Conservation (phyloP, 2,888 invertebrate species). For the Mimumesa dahlbomi region DNA sequence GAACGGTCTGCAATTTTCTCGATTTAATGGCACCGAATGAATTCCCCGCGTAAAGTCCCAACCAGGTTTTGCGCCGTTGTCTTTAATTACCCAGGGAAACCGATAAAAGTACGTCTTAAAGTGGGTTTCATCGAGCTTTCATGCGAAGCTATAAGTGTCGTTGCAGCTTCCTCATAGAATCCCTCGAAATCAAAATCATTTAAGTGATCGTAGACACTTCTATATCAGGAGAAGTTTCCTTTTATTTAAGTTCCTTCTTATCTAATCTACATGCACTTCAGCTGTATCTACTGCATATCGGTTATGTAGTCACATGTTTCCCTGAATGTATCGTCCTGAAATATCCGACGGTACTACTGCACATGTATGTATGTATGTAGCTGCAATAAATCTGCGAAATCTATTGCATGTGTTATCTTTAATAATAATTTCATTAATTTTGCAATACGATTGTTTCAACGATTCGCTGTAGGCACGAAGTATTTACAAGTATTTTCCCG, state of each 20-base stretch:
- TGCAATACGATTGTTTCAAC: not conserved
- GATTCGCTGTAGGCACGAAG: not conserved
- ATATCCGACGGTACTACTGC: no score
- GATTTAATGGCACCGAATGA: conserved; percentile 32
- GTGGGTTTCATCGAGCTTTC: not conserved
- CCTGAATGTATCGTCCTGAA: no score
- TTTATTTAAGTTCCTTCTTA: no score
- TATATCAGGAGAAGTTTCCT: no score
- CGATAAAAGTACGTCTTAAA: conserved; percentile 25
- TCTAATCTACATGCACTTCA: no score
- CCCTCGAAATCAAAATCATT: conserved; percentile 23
- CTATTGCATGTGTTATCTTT: not conserved
- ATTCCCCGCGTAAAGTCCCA: conserved; percentile 13
- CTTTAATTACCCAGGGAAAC: conserved; percentile 36
- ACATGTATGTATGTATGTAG: no score
- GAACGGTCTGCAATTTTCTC: conserved; percentile 18
- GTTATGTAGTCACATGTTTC: no score
- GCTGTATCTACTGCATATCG: no score
- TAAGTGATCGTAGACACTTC: not conserved
- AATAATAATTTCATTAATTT: no score
- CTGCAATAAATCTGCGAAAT: no score
- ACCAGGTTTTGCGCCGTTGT: conserved; percentile 16
- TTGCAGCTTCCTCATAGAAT: not conserved
- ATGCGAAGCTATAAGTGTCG: conserved; percentile 10
- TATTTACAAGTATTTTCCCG: not conserved